phyloP scores from a whole-genome alignment of 2,113 vertebrate genomes.

The Callipepla squamata region DNA sequence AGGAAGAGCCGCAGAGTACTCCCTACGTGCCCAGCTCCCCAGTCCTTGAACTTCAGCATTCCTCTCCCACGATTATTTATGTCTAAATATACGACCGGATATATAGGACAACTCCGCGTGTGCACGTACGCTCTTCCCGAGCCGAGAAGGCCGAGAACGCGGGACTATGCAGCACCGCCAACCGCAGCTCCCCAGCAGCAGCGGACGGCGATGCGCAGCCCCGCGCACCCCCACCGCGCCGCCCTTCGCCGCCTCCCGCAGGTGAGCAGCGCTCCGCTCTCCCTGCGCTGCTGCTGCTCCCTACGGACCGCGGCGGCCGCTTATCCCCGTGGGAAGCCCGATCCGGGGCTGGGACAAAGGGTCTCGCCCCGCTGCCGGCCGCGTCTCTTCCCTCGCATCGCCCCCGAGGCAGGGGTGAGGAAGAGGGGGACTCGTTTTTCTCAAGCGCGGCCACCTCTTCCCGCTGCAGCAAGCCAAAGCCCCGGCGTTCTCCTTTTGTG shows the following conservation, averaged over 20 bases:
- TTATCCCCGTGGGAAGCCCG: not conserved
- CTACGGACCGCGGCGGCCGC: not conserved
- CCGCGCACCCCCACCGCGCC: not conserved
- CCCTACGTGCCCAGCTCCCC: not conserved
- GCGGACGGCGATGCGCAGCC: not conserved
- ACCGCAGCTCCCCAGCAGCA: conserved; percentile 11
- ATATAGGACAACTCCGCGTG: not conserved
- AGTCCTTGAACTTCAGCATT: conserved; percentile 27
- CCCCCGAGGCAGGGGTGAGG: not conserved
- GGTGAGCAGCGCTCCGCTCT: not conserved
- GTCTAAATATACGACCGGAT: conserved; percentile 56
- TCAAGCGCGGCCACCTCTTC: not conserved
- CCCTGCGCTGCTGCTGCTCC: not conserved
- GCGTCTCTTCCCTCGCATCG: not conserved
- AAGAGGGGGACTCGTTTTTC: not conserved
- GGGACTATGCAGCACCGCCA: conserved; percentile 47
- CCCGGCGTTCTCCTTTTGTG: not conserved
- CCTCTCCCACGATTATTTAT: conserved; percentile 20
- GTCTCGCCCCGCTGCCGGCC: not conserved
- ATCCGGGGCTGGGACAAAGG: not conserved
- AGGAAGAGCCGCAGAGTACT: not conserved
- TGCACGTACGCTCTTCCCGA: not conserved
- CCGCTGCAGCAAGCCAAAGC: not conserved
- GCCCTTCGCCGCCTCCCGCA: not conserved
- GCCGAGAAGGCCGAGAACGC: conserved; percentile 15